phyloP scores from a whole-genome alignment of 1,140 invertebrate species.

The Micrasema minimum region DNA sequence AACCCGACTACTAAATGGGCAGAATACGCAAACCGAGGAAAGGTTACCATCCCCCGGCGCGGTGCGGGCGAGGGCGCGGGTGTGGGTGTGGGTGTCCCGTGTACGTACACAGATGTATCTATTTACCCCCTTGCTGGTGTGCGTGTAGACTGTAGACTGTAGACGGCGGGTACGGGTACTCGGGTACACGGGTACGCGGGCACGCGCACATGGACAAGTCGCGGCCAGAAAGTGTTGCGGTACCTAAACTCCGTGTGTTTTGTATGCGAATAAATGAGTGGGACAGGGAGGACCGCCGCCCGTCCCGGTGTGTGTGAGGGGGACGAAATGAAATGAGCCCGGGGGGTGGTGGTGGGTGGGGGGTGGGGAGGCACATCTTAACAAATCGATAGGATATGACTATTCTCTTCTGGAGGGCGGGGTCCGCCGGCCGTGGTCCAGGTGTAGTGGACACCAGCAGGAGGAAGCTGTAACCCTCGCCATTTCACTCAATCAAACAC shows the following conservation, averaged over 20 bases:
- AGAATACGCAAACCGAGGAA: conserved; percentile 45
- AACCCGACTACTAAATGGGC: conserved; percentile 44
- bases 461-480: neutral
- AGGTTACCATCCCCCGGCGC: conserved; percentile 34
- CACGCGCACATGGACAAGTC: conserved; percentile 20
- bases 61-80: neutral
- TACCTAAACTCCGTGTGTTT: conserved; percentile 48
- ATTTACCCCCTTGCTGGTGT: conserved; percentile 17
- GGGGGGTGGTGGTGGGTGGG: conserved; percentile 35
- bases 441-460: neutral
- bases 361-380: conserved; percentile 62
- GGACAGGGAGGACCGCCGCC: conserved; percentile 41
- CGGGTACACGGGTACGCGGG: conserved; percentile 17
- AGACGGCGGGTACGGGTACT: conserved; percentile 30
- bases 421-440: conserved; percentile 23
- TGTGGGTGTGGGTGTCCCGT: neutral
- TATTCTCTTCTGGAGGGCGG: conserved; percentile 58
- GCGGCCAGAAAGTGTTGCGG: conserved; percentile 41
- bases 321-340: conserved; percentile 43
- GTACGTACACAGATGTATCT: conserved; percentile 33
- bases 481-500: neutral
- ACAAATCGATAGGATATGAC: conserved; percentile 70
- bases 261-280: conserved; percentile 54
- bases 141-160: conserved; percentile 38
- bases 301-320: conserved; percentile 30